phyloP scores from a whole-genome alignment of 2,113 vertebrate genomes.

The Pagrus major region DNA sequence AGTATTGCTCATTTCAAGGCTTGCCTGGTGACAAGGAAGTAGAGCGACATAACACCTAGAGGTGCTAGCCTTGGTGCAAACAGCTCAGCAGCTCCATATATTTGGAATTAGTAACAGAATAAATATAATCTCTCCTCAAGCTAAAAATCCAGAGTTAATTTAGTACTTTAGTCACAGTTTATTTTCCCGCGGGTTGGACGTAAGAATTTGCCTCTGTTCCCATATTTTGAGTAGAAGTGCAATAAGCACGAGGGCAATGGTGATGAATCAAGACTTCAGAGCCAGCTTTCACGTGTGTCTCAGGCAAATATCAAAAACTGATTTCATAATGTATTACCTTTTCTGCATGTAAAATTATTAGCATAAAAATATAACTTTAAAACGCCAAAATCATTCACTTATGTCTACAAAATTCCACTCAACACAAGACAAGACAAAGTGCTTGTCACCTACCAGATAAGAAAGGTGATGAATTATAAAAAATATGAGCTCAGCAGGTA shows the following conservation, averaged over 20 bases:
- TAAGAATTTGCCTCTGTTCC: constrained; percentile 1
- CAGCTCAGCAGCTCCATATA: constrained; percentile 17
- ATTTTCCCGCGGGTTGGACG: constrained; percentile 2
- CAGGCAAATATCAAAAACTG: background rate
- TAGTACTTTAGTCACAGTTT: constrained; percentile 40
- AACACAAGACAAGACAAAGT: constrained; percentile 12
- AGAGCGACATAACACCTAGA: constrained; percentile 1
- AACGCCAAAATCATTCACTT: background rate
- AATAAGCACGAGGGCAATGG: constrained; percentile 21
- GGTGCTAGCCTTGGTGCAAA: constrained; percentile 31
- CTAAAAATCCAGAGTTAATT: constrained; percentile 37
- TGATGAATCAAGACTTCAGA: constrained; percentile 14
- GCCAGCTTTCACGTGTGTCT: constrained; percentile 7
- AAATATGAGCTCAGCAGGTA: constrained; percentile 65
- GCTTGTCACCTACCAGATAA: constrained; percentile 77
- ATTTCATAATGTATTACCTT: background rate
- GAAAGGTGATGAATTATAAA: constrained; percentile 35
- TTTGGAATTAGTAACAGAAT: constrained; percentile 36
- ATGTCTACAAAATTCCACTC: background rate
- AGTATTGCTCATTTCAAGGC: constrained; percentile 18
- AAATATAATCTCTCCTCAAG: constrained; percentile 39
- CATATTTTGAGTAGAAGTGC: constrained; percentile 23
- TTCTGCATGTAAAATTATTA: background rate
- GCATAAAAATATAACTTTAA: constrained; percentile 15
- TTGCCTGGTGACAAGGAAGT: background rate